Base-by-base conservation (phyloP, 2,888 invertebrate species). In the Brachycybe producta region DNA sequence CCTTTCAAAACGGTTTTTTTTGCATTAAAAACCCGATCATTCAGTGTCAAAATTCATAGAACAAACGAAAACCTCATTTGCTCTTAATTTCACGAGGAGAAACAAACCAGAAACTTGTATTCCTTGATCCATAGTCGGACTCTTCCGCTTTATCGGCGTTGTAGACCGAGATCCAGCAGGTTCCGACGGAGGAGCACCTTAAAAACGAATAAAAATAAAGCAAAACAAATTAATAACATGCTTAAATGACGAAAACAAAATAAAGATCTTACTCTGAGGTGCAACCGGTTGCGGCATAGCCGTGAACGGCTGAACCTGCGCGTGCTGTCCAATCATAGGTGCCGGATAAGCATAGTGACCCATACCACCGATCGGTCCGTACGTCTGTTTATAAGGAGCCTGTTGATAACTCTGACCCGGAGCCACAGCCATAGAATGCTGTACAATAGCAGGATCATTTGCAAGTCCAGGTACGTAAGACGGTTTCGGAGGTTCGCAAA, bases 391-490 rank as follows among this genome's bases (percentile, higher is more conserved):
- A 39, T 55, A 55, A 4, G 52, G 49, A 17, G 55, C 49, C n/a
- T 53, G 53, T 36, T 51, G 54, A 39, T 51, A 52, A 24, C 46
- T 54, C 13, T 56, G 53, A 45, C 28, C 38, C 34, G 53, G 55
- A 84, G 84, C 70, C 83, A 79, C 75, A 84, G 80, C 41, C 53
- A 57, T 51, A 39, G 57, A 60, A 46, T 56, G 57, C 58, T 79
- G 78, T 73, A 98, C 91, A 70, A 98, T 98, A 55, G 98, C 98
- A 53, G 98, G 98, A 74, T 98, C 98, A 72, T 92, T 91, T 56
- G 88, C 86, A 64, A 87, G 74, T 47, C 64, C 64, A 35, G 62
- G 63, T 52, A 67, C 65, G 38, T 70, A 59, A 48, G 80, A 82
- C 74, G 81, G 84, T 70, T 85, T 88, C n/a, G 76, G 75, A 54